Evolutionary conservation across 2,113 vertebrate genomes (phyloP).

Genomic region (Nanorana parkeri): DNA sequence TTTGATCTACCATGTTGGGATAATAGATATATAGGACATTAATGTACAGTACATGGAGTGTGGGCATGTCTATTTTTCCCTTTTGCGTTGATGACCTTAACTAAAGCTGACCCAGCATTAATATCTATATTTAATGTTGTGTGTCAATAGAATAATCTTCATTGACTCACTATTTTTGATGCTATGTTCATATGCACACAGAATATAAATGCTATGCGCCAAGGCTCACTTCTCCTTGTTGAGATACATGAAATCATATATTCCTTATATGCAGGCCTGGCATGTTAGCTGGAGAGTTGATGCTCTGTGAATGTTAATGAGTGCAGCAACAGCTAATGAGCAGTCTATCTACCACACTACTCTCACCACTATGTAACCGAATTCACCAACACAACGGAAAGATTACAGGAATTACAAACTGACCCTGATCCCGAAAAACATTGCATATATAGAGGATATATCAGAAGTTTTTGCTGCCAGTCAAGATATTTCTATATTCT

Average conservation of each 20-base stretch:
- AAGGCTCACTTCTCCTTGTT: background rate
- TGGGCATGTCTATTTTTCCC: no score
- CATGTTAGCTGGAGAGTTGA: conserved; percentile 20
- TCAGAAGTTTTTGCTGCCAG: no score
- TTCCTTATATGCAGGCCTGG: conserved; percentile 7
- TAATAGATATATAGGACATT: no score
- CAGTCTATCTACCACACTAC: background rate
- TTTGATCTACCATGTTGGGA: no score
- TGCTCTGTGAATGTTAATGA: conserved; percentile 43
- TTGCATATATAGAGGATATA: no score
- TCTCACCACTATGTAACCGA: background rate
- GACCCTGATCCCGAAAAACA: background rate
- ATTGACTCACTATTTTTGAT: background rate
- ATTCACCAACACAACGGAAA: background rate
- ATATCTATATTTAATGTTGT: background rate
- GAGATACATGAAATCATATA: conserved; percentile 1
- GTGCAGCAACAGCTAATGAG: conserved; percentile 16
- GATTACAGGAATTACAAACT: background rate
- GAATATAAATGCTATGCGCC: background rate
- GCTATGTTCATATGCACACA: background rate
- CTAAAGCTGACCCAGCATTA: background rate
- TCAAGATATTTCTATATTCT: no score
- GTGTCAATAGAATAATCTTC: conserved; percentile 8
- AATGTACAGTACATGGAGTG: no score
- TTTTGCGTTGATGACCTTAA: no score